Conservation (phyloP, 2,113 vertebrate species). For the Albula goreensis region DNA sequence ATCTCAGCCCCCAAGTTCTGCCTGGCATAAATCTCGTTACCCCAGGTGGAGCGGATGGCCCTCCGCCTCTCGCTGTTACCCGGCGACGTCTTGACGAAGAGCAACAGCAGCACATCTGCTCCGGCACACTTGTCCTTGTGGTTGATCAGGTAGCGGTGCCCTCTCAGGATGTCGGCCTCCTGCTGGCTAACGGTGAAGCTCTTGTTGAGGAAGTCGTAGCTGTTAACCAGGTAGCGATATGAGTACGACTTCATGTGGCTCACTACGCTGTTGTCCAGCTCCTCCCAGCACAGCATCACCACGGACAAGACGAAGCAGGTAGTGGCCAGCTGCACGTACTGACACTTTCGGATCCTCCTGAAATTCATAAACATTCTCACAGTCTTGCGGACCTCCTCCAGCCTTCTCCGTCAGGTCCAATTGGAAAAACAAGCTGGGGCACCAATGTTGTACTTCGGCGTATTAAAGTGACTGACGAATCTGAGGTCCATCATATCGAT, state of each 20-base stretch:
- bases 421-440: neutral
- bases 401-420: slow-evolving; percentile 37
- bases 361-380: slow-evolving; percentile 79
- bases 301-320: slow-evolving; percentile 80
- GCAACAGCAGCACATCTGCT: slow-evolving; percentile 81
- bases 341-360: slow-evolving; percentile 77
- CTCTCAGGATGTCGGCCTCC: slow-evolving; percentile 60
- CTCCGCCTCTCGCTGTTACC: slow-evolving; percentile 76
- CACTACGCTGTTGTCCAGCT: slow-evolving; percentile 71
- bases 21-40: slow-evolving; percentile 79
- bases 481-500: slow-evolving; percentile 56
- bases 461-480: slow-evolving; percentile 34
- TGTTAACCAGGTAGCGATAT: slow-evolving; percentile 84
- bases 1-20: slow-evolving; percentile 77
- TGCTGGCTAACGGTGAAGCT: slow-evolving; percentile 76
- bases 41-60: slow-evolving; percentile 89
- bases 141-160: slow-evolving; percentile 82
- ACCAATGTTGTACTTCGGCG: slow-evolving; percentile 34
- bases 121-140: slow-evolving; percentile 77
- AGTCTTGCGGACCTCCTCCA: slow-evolving; percentile 34
- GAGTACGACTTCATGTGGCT: slow-evolving; percentile 86
- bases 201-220: slow-evolving; percentile 79
- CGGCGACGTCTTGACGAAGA: slow-evolving; percentile 88
- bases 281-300: slow-evolving; percentile 82
- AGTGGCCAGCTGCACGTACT: slow-evolving; percentile 76